These are phyloP conservation scores for Valencia hispanica DNA, from an alignment of 2,797 vertebrate genomes.

Conservation along the genomic window DNA sequence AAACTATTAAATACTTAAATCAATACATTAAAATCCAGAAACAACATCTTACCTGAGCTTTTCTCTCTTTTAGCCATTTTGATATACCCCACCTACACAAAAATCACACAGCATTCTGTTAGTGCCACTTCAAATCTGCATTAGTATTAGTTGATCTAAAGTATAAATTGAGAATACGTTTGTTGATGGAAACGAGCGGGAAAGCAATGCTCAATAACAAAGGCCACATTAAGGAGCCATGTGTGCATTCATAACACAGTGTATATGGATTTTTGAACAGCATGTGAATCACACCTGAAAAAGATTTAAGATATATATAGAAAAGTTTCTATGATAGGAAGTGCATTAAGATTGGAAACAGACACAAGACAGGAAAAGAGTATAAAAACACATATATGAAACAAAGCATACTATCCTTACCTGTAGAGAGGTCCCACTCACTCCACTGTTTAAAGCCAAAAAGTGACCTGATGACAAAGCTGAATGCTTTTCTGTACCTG, in stretches of 20 bases:
- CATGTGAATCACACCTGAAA: background rate
- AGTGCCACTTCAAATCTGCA: background rate
- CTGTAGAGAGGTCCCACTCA: conserved; percentile 24
- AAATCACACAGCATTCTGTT: conserved; percentile 24
- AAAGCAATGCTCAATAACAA: conserved; percentile 13
- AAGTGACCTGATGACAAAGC: conserved; percentile 22
- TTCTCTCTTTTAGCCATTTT: conserved; percentile 56
- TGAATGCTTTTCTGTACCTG: background rate
- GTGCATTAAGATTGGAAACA: background rate
- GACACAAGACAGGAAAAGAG: background rate
- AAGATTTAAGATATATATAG: background rate
- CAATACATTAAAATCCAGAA: conserved; percentile 7
- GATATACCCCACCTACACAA: conserved; percentile 40
- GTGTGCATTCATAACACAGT: background rate
- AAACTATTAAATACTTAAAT: background rate
- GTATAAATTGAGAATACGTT: conserved; percentile 12
- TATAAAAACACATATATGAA: background rate
- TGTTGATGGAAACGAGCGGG: background rate
- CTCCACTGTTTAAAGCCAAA: background rate
- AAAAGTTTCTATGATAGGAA: accelerated
- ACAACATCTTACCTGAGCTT: conserved; percentile 35
- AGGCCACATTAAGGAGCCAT: background rate
- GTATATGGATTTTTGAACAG: background rate
- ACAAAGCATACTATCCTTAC: conserved; percentile 30
- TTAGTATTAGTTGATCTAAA: conserved; percentile 5